Percentiles rank a stretch among this genome's conserved stretches.
phyloP scores from a whole-genome alignment of 2,113 vertebrate genomes.

The Calonectris borealis region DNA sequence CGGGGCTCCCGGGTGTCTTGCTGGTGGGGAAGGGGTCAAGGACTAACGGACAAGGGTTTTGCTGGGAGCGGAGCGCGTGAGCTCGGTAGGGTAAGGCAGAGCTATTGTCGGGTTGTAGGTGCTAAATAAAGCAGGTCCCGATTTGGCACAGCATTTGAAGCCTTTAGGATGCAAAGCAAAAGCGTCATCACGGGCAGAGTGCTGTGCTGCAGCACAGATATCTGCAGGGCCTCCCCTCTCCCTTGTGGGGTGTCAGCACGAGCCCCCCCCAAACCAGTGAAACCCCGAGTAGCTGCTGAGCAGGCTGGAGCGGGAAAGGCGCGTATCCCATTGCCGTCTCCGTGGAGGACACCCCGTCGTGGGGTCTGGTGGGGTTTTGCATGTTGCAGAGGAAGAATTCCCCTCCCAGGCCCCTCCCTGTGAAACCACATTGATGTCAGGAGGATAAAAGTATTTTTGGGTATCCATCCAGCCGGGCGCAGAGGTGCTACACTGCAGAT shows the following conservation, averaged over 20 bases:
- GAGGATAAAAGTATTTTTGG: not conserved
- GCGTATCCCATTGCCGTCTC: not conserved
- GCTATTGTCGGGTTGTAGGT: not conserved
- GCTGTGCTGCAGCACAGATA: not conserved
- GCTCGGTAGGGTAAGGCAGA: not conserved
- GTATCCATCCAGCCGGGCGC: not conserved
- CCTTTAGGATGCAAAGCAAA: not conserved
- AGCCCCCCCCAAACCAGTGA: not conserved
- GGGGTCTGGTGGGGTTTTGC: not conserved
- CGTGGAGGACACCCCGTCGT: accelerated
- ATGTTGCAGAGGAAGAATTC: not conserved
- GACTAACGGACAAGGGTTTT: not conserved
- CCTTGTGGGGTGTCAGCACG: not conserved
- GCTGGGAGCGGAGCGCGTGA: accelerated
- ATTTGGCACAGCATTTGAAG: not conserved
- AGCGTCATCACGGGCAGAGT: accelerated
- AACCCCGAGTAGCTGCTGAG: not conserved
- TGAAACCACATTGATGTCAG: not conserved
- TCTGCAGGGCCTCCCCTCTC: not conserved
- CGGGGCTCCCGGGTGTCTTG: accelerated
- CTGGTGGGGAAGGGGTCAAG: not conserved
- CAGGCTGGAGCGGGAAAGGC: not conserved
- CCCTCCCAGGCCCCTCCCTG: not conserved
- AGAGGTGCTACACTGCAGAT: not conserved
- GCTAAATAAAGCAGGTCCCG: not conserved